A percentile compares a stretch with the other conserved stretches of the same genome.
These are phyloP conservation scores for Phataginus tetradactyla DNA, from an alignment of 2,797 vertebrate genomes.

Conservation along the genomic window DNA sequence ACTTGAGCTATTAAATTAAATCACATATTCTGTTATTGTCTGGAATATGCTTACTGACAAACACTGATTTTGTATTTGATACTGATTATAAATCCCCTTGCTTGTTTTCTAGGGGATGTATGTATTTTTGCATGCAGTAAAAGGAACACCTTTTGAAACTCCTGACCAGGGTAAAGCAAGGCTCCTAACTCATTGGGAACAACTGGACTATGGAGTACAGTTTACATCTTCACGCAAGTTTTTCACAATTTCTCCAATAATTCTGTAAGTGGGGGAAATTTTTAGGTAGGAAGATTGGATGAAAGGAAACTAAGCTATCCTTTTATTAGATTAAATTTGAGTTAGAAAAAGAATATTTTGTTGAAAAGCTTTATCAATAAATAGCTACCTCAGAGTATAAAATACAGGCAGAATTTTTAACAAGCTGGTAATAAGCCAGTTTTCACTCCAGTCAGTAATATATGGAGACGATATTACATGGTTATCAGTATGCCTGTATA, in stretches of 20 bases:
- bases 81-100: background rate
- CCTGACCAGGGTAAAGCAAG: slow-evolving; percentile 98
- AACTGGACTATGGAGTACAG: slow-evolving; percentile 97
- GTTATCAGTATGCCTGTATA: background rate
- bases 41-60: background rate
- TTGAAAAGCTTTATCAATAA: slow-evolving; percentile 42
- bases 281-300: background rate
- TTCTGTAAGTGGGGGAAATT: slow-evolving; percentile 88
- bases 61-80: slow-evolving; percentile 38
- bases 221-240: slow-evolving; percentile 99
- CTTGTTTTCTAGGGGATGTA: slow-evolving; percentile 94
- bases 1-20: slow-evolving; percentile 30
- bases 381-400: slow-evolving; percentile 25
- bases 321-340: slow-evolving; percentile 48
- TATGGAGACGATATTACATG: background rate
- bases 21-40: background rate
- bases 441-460: slow-evolving; percentile 6
- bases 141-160: slow-evolving; percentile 98
- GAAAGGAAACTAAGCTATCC: background rate
- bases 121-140: slow-evolving; percentile 98
- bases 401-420: slow-evolving; percentile 23
- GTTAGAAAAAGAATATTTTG: slow-evolving; percentile 46
- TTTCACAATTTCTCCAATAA: slow-evolving; percentile 98
- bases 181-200: slow-evolving; percentile 98
- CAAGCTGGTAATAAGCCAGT: slow-evolving; percentile 31